A percentile compares a stretch with the other conserved stretches of the same genome.
These are phyloP conservation scores for Suillia variegata DNA, from an alignment of 2,888 invertebrate genomes.

Conservation along the genomic window DNA sequence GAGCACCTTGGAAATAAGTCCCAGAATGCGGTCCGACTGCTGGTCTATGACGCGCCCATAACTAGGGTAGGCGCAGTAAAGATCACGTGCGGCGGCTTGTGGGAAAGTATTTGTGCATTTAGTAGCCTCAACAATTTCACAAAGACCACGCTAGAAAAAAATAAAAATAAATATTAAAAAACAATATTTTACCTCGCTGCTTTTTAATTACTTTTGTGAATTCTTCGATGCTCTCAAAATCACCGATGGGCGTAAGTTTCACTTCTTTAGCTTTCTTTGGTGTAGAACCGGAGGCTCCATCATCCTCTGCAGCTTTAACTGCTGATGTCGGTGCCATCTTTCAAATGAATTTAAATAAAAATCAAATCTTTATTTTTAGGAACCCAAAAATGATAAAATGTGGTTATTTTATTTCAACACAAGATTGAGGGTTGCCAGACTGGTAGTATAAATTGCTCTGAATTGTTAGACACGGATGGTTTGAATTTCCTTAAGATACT, in stretches of 20 bases:
- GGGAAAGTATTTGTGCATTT: slow-evolving; percentile 76
- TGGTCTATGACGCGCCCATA: slow-evolving; percentile 71
- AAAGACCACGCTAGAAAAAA: slow-evolving; percentile 65
- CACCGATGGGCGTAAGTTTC: slow-evolving; percentile 19
- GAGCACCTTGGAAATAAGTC: slow-evolving; percentile 66
- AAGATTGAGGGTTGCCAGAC: too few relatives aligned
- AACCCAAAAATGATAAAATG: too few relatives aligned
- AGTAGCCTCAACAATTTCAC: slow-evolving; percentile 70
- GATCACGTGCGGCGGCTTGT: slow-evolving; percentile 71
- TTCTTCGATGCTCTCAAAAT: slow-evolving; percentile 35
- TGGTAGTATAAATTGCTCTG: too few relatives aligned
- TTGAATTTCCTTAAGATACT: too few relatives aligned
- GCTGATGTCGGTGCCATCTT: background rate
- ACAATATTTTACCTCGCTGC: background rate
- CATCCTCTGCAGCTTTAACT: background rate
- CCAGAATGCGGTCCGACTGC: slow-evolving; percentile 70
- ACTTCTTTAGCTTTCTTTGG: slow-evolving; percentile 4
- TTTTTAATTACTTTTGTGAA: slow-evolving; percentile 49
- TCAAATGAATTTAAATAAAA: too few relatives aligned
- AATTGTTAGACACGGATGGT: too few relatives aligned
- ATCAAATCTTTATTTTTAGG: too few relatives aligned
- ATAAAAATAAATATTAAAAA: background rate
- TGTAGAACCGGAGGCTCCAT: background rate
- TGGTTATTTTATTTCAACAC: too few relatives aligned
- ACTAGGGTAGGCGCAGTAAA: slow-evolving; percentile 77